Evolutionary conservation across 2,888 invertebrate species (phyloP).

Genomic region (Tenthredo amoena): DNA sequence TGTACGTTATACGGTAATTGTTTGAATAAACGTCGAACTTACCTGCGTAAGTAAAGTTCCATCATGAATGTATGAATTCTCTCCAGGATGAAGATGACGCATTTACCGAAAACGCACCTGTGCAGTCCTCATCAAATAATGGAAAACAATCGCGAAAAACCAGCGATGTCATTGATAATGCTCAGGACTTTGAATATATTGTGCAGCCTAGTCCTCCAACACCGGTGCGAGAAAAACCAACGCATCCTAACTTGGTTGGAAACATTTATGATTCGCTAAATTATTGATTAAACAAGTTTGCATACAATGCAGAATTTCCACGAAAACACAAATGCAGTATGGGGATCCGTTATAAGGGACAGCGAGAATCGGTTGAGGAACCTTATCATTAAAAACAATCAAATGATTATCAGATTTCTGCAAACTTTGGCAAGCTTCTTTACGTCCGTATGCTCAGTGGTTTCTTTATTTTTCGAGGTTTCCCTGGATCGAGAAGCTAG

Average conservation of each 20-base stretch:
- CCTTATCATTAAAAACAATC: background rate
- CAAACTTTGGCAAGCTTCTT: background rate
- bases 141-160: conserved; percentile 63
- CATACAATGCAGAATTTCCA: background rate
- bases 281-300: background rate
- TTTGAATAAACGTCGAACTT: background rate
- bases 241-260: conserved; percentile 56
- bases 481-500: conserved; percentile 61
- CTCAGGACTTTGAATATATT: conserved; percentile 58
- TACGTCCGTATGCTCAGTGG: background rate
- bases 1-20: background rate
- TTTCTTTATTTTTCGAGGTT: conserved; percentile 55
- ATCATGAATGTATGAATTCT: background rate
- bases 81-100: background rate
- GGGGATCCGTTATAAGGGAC: background rate
- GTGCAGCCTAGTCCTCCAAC: conserved; percentile 55
- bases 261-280: background rate
- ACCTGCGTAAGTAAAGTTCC: background rate
- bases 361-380: background rate
- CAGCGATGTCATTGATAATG: conserved; percentile 68
- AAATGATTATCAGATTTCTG: background rate
- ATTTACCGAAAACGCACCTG: background rate
- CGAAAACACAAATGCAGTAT: background rate
- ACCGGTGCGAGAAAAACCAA: conserved; percentile 55
- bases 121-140: background rate